Evolutionary conservation across 2,888 invertebrate genomes (phyloP), one percentile per base, ranked within the genome.

Genomic region (Enchytraeus crypticus): DNA sequence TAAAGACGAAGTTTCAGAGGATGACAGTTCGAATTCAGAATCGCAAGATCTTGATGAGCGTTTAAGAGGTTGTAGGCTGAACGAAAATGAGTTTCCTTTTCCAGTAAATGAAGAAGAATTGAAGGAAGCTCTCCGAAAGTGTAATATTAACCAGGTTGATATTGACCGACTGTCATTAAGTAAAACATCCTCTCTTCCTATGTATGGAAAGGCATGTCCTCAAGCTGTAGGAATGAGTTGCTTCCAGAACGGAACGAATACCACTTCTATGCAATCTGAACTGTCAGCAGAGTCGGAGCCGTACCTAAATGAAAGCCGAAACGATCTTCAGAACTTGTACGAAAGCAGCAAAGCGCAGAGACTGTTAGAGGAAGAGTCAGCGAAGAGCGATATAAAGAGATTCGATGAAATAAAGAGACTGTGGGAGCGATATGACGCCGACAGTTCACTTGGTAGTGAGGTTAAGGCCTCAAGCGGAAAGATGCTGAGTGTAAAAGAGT

Each of bases 381-480:
- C 47, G 1, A 23, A 46, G 30, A 49, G 43, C n/a, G 61, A 61
- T 32, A 29, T 34, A 26, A 49, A 30, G 51, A 26, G 61, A 8
- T 51, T 61, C 21, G 61, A 61, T 3, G 61, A 56, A 29, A 32
- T 61, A 43, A 26, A 47, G 26, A 57, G 34, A 26, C 32, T 61
- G 53, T 57, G 53, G 38, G 38, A 38, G 18, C 8, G 18, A 8
- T 38, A 11, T 38, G 38, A 38, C 38, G 38, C 38, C 11, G 38
- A 38, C 38, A 18, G 38, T 38, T 18, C 8, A 38, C 11, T 11
- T 8, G 38, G 38, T 8, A 38, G 11, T 11, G 38, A 38, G 38
- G 38, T 11, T 18, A 8, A 18, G 18, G 38, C 38, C n/a, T n/a
- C n/a, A n/a, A n/a, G n/a, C n/a, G n/a, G n/a, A n/a, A n/a, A n/a